Evolutionary conservation across 2,797 vertebrate species (phyloP), one percentile per base, ranked within the genome.

Genomic region (Macroramphosus scolopax): DNA sequence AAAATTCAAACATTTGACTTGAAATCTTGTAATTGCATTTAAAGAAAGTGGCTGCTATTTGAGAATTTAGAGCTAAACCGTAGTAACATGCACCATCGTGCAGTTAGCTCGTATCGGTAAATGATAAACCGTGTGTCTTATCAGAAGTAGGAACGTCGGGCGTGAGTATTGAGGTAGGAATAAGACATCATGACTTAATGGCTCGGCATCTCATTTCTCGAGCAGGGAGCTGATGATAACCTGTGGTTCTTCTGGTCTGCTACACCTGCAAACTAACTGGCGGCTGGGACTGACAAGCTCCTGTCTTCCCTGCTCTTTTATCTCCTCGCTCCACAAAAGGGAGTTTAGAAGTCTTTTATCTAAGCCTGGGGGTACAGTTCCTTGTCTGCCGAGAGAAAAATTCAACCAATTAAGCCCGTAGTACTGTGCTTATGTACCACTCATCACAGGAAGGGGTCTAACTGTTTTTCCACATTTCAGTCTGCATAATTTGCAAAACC

Each of bases 271-370:
- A 69, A 56, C 74, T 81, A 77, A 82, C 76, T 63, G 80, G 66
- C 79, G 68, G 77, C 80, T 73, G 73, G 62, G 70, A 75, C 62
- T 86, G 84, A 88, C 77, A 80, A 72, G 83, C 82, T 72, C 56
- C 78, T 72, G 80, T 88, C 84, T 81, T 72, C 68, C 56, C 54
- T 78, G 64, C 78, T 80, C 79, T 90, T 87, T 90, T 87, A 89
- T 90, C 84, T 89, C 59, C 60, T 68, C 46, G 24, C 80, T 71
- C 72, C 80, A 88, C 87, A 89, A 87, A 80, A 78, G 82, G 74
- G 77, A 81, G 76, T 88, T 85, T 82, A 85, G 79, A 82, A 84
- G 72, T 78, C 68, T 81, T 81, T 84, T 84, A 89, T 88, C 83
- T 82, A 43, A 52, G 79, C 84, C 85, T 77, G 44, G 28, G 81